These are phyloP conservation scores for Erythrocebus patas DNA, from an alignment of 2,113 vertebrate species.

Conservation along the genomic window DNA sequence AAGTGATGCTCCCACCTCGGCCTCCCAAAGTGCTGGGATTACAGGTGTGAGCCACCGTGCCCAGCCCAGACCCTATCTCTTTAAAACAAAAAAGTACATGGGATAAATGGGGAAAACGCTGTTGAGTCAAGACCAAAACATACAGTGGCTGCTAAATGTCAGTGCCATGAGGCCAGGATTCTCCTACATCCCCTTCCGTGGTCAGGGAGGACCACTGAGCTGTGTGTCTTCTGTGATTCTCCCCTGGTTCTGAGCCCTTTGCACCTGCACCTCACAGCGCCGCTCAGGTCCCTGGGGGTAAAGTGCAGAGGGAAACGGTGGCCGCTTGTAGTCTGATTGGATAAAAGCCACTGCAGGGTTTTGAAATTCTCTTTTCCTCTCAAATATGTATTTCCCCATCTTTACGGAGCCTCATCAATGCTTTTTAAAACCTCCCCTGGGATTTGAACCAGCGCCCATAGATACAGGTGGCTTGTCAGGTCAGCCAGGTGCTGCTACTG, in stretches of 20 bases:
- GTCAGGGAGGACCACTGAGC: not conserved
- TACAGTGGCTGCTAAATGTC: not conserved
- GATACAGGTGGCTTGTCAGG: not conserved
- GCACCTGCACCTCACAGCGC: too few species aligned
- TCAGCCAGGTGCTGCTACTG: not conserved
- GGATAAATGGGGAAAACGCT: not conserved
- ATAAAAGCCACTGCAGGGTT: not conserved
- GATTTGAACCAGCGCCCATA: not conserved
- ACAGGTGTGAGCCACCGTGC: too few species aligned
- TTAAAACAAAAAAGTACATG: not conserved
- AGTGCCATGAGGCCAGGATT: not conserved
- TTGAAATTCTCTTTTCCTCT: not conserved
- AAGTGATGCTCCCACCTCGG: too few species aligned
- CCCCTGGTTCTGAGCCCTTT: not conserved
- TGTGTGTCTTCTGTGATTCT: not conserved
- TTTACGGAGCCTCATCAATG: not conserved
- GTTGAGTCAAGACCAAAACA: not conserved
- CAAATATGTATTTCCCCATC: not conserved
- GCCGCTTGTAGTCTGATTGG: not conserved
- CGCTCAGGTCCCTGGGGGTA: not conserved
- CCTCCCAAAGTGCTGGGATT: too few species aligned
- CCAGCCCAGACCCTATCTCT: too few species aligned
- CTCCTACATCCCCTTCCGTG: fast-evolving
- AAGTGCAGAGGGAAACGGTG: not conserved
- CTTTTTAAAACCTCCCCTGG: not conserved